Conservation (phyloP, 2,797 vertebrate genomes). For the Chanos chanos region DNA sequence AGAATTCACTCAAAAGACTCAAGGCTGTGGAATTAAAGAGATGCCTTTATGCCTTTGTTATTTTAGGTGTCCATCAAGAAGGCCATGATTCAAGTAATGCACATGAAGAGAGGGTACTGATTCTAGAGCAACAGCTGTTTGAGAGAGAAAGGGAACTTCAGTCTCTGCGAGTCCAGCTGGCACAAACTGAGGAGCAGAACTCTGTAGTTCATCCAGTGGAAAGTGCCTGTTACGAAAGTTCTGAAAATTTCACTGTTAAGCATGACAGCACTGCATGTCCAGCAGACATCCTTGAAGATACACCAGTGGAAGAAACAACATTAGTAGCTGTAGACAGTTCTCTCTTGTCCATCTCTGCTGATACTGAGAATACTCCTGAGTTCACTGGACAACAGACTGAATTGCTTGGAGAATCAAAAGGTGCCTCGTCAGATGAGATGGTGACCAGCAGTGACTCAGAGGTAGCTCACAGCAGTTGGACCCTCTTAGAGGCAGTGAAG, state of each 20-base stretch:
- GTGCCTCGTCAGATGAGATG: slow-evolving; percentile 76
- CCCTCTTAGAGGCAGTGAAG: slow-evolving; percentile 73
- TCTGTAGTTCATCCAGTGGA: slow-evolving; percentile 30
- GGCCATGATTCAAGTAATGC: slow-evolving; percentile 1
- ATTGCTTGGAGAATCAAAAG: slow-evolving; percentile 73
- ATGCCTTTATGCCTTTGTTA: not conserved
- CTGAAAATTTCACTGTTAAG: not conserved
- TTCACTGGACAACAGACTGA: slow-evolving; percentile 65
- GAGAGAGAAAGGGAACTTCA: slow-evolving; percentile 65
- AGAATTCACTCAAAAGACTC: too few species aligned
- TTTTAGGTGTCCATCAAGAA: slow-evolving; percentile 13
- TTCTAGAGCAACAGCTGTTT: slow-evolving; percentile 60
- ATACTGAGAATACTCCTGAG: slow-evolving; percentile 68
- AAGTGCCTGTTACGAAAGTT: slow-evolving; percentile 29
- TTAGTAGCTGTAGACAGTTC: slow-evolving; percentile 66
- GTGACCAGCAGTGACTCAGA: slow-evolving; percentile 77
- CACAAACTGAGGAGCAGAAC: slow-evolving; percentile 33
- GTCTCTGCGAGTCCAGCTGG: slow-evolving; percentile 54
- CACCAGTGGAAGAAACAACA: slow-evolving; percentile 67
- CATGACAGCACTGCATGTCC: slow-evolving; percentile 34
- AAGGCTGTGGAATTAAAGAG: too few species aligned
- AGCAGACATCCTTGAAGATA: slow-evolving; percentile 50
- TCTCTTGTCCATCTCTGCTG: slow-evolving; percentile 58
- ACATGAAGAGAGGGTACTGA: slow-evolving; percentile 45
- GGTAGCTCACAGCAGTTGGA: slow-evolving; percentile 80